Conservation (phyloP, 2,113 vertebrate genomes). For the Passer montanus region DNA sequence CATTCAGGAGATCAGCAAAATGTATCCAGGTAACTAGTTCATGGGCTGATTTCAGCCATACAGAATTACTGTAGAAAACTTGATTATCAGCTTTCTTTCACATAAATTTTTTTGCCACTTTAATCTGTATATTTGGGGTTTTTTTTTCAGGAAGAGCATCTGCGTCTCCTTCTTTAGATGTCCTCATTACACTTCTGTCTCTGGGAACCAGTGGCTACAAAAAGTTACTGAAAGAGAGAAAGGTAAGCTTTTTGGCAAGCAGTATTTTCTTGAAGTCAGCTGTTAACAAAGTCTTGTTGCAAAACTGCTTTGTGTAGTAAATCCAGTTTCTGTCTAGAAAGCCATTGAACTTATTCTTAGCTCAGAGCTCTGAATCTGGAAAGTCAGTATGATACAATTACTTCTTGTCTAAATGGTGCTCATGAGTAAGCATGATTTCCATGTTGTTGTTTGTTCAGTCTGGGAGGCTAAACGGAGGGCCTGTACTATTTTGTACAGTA, state of each 20-base stretch:
- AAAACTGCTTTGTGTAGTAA: neutral
- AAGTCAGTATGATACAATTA: neutral
- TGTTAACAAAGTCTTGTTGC: neutral
- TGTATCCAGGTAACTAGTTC: constrained; percentile 89
- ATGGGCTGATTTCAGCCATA: neutral
- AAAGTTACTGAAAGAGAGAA: constrained; percentile 89
- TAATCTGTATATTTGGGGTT: neutral
- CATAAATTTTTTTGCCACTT: neutral
- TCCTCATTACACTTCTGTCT: constrained; percentile 93
- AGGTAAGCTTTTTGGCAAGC: constrained; percentile 77
- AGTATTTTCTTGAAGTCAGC: neutral
- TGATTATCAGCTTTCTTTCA: constrained; percentile 8
- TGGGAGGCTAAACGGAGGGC: neutral
- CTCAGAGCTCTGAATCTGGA: neutral
- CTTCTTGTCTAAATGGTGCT: neutral
- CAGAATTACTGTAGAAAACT: constrained; percentile 1
- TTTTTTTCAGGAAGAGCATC: constrained; percentile 88
- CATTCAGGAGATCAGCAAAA: constrained; percentile 94
- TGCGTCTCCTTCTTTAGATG: constrained; percentile 91
- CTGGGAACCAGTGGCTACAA: constrained; percentile 92
- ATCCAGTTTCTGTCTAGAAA: neutral
- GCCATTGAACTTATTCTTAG: neutral
- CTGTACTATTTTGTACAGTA: neutral
- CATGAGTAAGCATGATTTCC: neutral
- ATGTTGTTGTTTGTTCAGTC: neutral